Percentiles rank a stretch among this genome's conserved stretches.
These are phyloP conservation scores for Eristalinus aeneus DNA, from an alignment of 2,888 invertebrate genomes.

Conservation along the genomic window DNA sequence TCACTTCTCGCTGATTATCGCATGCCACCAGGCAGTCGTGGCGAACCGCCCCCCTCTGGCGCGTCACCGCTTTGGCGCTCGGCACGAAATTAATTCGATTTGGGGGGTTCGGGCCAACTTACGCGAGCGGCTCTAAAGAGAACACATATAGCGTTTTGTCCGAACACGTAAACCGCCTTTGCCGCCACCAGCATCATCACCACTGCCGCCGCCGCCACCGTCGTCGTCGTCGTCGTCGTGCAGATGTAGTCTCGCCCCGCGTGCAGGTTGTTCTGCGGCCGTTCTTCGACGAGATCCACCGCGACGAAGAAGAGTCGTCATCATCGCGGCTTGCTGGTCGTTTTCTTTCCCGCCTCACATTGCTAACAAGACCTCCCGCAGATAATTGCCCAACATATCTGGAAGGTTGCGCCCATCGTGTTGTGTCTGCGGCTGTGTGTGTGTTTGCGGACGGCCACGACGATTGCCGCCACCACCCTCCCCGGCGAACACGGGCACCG, in stretches of 20 bases:
- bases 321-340: slow-evolving; percentile 53
- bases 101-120: slow-evolving; percentile 62
- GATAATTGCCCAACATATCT: slow-evolving; percentile 71
- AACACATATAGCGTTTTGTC: slow-evolving; percentile 71
- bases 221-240: slow-evolving; percentile 1
- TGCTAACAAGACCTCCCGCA: slow-evolving; percentile 71
- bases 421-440: not conserved
- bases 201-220: not conserved
- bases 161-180: slow-evolving; percentile 64
- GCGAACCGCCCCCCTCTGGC: slow-evolving; percentile 6
- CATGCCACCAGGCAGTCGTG: slow-evolving; percentile 62
- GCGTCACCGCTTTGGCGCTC: slow-evolving; percentile 10
- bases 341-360: slow-evolving; percentile 71
- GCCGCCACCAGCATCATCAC: slow-evolving; percentile 27
- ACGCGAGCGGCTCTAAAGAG: slow-evolving; percentile 21
- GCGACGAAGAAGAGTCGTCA: slow-evolving; percentile 21
- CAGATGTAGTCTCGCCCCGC: not conserved
- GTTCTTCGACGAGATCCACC: not conserved
- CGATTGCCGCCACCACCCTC: not conserved
- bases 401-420: slow-evolving; percentile 70
- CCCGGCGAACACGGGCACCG: slow-evolving; percentile 13
- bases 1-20: slow-evolving; percentile 68
- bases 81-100: slow-evolving; percentile 70
- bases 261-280: slow-evolving; percentile 2
- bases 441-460: not conserved